Conservation (phyloP, 2,113 vertebrate species). For the Anser cygnoides region DNA sequence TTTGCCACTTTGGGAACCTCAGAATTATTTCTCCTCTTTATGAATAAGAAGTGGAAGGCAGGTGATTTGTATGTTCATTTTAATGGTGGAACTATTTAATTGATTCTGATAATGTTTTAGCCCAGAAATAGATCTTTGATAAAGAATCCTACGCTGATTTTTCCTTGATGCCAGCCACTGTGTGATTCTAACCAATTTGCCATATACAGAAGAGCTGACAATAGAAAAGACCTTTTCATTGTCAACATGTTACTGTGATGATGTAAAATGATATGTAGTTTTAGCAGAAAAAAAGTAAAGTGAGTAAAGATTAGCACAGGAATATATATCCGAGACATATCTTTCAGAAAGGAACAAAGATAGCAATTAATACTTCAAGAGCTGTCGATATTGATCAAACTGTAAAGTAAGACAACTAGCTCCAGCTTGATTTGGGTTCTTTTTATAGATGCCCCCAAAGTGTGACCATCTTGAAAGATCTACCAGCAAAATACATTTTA, state of each 20-base stretch:
- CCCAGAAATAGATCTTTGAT: neutral
- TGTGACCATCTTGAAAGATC: neutral
- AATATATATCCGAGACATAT: neutral
- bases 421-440: neutral
- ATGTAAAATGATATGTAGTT: neutral
- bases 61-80: constrained; percentile 15
- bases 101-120: neutral
- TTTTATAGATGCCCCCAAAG: neutral
- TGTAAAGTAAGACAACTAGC: neutral
- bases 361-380: neutral
- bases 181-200: neutral
- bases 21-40: constrained; percentile 18
- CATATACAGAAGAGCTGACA: neutral
- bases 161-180: neutral
- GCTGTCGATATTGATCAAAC: neutral
- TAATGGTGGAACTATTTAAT: neutral
- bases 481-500: neutral
- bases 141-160: neutral
- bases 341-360: neutral
- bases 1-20: constrained; percentile 21
- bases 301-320: neutral
- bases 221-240: neutral
- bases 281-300: neutral
- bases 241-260: neutral
- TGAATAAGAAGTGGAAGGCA: constrained; percentile 27